Base-by-base conservation (phyloP, 2,888 invertebrate genomes). In the Notodonta dromedarius region DNA sequence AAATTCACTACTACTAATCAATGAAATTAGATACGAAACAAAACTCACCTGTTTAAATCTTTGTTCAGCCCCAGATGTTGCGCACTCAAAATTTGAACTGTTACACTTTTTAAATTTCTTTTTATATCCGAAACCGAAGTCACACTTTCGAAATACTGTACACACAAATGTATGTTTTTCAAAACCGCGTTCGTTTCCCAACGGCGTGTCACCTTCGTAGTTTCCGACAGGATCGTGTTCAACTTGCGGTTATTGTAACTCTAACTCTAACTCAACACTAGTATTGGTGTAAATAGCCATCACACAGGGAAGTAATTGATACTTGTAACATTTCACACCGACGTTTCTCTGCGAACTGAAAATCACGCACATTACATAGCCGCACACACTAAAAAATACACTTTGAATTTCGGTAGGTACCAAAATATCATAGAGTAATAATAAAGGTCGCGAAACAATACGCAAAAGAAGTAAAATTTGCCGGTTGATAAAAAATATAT, bases 181-280 rank as follows among this genome's bases (percentile, higher is more conserved):
- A 84, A 88, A 89, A 89, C 91, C 91, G 83, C 90, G 85, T 76
- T 56, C 82, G 87, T 90, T 89, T 88, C 88, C 82, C 86, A 86
- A 88, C 86, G 77, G 75, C 85, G 90, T 88, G 86, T 90, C 90
- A 91, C 92, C 91, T 90, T 92, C 90, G 84, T 79, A 78, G 87
- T 88, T 85, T 81, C 84, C 82, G 80, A 83, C 78, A 81, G 79
- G 84, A 90, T 91, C 89, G 86, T 82, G 88, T 90, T 87, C 88
- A 89, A 89, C 39, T 90, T 92, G 93, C 87, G 93, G 93, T 93
- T 87, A 84, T 83, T 85, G 91, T 91, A 91, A 91, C 80, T 88
- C 87, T 84, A 90, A 89, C 78, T 78, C 65, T 71, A 77, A 83
- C 89, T 87, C 84, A 83, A 84, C 90, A 89, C 90, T 89, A 77